Evolutionary conservation across 2,113 vertebrate species (phyloP), one percentile per base, ranked within the genome.

Genomic region (Crotophaga sulcirostris): DNA sequence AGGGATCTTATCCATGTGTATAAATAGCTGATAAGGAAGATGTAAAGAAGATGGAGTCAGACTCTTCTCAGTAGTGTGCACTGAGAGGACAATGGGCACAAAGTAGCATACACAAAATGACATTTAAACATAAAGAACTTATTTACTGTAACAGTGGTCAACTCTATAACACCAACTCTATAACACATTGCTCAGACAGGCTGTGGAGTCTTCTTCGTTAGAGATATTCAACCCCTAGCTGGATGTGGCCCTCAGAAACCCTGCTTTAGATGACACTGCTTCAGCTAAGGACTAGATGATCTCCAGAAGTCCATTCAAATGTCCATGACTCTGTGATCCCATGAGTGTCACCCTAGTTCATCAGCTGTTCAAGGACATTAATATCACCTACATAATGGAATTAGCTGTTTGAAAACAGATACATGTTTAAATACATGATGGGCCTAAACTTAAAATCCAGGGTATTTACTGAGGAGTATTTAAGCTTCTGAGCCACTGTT

Each of bases 371-470:
- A 64, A 80, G 19, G 31, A n/a, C 49, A 55, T 51, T 80, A 73
- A 8, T 72, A 76, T 20, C 51, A 92, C 13, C 36, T 58, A 25
- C 10, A 29, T 23, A 49, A 66, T 4, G 4, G 12, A 63, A 63
- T 90, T 51, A 69, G n/a, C 14, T 80, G 13, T 44, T 77, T 77
- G 80, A 89, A 77, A 74, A n/a, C 9, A 74, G 34, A 49, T 33
- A 56, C 0, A 1, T 2, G 1, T 42, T 69, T 62, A 62, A 84
- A 80, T 51, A 58, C 11, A 34, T 54, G 6, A 59, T 3, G 10
- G 26, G 17, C 9, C 13, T 69, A 49, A 85, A 69, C 20, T 16
- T 45, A 49, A 90, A 90, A 87, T 36, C 11, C 49, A 45, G 34
- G 16, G 3, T 79, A 40, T 75, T 90, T 64, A 83, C 34, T 51